Evolutionary conservation across 2,888 invertebrate species (phyloP), one percentile per base, ranked within the genome.

Genomic region (Entomobrya multifasciata): DNA sequence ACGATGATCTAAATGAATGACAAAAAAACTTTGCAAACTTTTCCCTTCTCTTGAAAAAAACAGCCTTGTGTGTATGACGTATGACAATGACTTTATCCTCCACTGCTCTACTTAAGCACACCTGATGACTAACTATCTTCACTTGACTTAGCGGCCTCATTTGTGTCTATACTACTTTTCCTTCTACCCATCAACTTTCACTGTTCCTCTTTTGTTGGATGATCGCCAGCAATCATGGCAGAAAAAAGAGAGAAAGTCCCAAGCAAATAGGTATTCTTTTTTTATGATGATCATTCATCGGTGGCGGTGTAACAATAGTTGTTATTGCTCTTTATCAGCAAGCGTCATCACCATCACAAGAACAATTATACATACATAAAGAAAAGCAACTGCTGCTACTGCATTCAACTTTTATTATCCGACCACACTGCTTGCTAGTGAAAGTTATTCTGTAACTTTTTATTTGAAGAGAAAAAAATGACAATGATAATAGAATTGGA

Each of bases 1-100:
- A 20, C 20, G 57, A 57, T 20, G 22, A 52, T 17, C 6, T 15
- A 62, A 62, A 62, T 62, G 62, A 36, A 62, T 36, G 62, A 62
- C 62, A 62, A 74, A 52, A 74, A 74, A 52, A 47, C 52, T 74
- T 74, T 52, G 52, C 36, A 36, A 76, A 76, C 76, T 76, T 76
- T 57, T 62, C 30, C 62, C 36, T 62, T 62, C 36, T 36, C 55
- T 20, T 55, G 2, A 55, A 55, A 20, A 20, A 55, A 55, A 10
- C 22, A 55, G 52, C 17, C 6, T 15, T 55, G 55, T 52, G 57
- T 65, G 79, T 52, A 36, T 65, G 79, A 65, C 47, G 30, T 25
- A 79, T 79, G 79, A 65, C 79, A 79, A 79, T 79, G 79, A 49
- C 79, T 79, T 79, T 65, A 62, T 62, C 49, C 27, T 11, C 17